Conservation (phyloP, 2,888 invertebrate species). For the Meta bourneti region DNA sequence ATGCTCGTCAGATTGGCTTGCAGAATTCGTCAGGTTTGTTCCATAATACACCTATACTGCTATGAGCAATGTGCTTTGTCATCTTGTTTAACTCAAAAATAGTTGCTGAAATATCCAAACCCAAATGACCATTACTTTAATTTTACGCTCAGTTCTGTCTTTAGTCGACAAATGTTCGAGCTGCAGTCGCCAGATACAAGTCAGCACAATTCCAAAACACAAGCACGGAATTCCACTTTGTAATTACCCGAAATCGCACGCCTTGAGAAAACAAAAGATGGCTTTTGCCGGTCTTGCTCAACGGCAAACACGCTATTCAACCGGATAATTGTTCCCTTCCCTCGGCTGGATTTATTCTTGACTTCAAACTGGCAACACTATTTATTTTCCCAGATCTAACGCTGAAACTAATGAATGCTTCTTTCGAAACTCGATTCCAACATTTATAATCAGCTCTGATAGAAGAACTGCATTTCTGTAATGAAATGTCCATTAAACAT, state of each 20-base stretch:
- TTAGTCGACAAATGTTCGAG: background rate
- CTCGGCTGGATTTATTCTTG: background rate
- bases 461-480: background rate
- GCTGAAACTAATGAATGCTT: background rate
- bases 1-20: too few relatives aligned
- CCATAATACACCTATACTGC: too few relatives aligned
- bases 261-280: background rate
- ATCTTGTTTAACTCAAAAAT: background rate
- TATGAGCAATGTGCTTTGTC: too few relatives aligned
- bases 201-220: background rate
- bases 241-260: background rate
- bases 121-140: background rate
- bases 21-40: too few relatives aligned
- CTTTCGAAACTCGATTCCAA: background rate
- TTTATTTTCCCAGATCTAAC: background rate
- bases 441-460: background rate
- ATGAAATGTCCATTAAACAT: background rate
- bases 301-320: background rate
- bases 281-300: background rate
- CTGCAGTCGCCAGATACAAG: background rate
- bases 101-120: background rate
- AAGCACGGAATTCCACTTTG: background rate
- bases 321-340: background rate
- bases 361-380: background rate
- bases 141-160: background rate